Evolutionary conservation across 2,888 invertebrate genomes (phyloP).

Genomic region (Catocala sponsa): DNA sequence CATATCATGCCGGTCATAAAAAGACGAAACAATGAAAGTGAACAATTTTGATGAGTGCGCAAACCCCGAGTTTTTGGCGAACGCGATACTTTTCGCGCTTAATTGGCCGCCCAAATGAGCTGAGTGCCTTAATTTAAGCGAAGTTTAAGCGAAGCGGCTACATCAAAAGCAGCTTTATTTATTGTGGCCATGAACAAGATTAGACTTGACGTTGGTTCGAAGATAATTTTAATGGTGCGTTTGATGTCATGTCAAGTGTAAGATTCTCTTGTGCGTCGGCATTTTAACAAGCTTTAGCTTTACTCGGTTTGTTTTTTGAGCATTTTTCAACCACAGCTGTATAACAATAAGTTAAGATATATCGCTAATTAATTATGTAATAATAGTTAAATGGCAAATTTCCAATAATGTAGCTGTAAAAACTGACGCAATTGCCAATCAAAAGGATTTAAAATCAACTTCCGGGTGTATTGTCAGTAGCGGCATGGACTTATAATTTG

Average conservation of each 20-base stretch:
- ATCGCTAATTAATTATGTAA: no score
- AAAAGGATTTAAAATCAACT: no score
- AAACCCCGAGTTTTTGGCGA: constrained; percentile 65
- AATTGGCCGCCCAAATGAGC: constrained; percentile 81
- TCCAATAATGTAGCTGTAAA: no score
- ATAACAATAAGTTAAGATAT: no score
- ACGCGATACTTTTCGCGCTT: constrained; percentile 79
- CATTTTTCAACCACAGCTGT: constrained; percentile 26
- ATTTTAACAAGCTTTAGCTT: constrained; percentile 70
- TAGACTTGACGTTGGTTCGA: constrained; percentile 72
- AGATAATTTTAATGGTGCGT: constrained; percentile 79
- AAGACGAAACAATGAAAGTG: constrained; percentile 72
- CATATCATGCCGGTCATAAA: constrained; percentile 66
- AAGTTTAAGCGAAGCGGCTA: constrained; percentile 65
- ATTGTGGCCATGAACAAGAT: constrained; percentile 71
- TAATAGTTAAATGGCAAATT: no score
- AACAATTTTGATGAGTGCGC: constrained; percentile 80
- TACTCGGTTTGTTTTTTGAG: constrained; percentile 47
- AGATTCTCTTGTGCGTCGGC: constrained; percentile 49
- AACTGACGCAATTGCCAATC: no score
- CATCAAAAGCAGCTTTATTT: constrained; percentile 78
- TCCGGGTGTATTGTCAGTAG: no score
- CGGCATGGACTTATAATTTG: no score
- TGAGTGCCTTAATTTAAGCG: constrained; percentile 74
- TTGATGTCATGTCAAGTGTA: constrained; percentile 67